Conservation (phyloP, 2,113 vertebrate species). For the Salvator merianae region DNA sequence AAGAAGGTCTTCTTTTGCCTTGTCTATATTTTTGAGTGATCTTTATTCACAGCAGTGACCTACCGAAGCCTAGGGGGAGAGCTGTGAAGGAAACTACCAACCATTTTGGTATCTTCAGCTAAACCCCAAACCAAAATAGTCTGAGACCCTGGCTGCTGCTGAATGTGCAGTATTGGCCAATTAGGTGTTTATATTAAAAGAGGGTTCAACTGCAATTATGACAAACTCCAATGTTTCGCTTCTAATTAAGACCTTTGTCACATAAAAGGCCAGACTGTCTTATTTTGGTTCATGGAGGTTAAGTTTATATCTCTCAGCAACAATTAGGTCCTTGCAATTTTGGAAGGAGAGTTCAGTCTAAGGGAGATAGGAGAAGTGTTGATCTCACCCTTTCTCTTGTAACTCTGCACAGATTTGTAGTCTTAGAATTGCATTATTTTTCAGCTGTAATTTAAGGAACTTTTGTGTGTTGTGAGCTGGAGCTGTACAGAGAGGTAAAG, state of each 20-base stretch:
- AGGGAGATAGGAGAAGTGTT: not conserved
- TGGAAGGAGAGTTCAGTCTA: not conserved
- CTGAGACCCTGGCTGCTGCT: not conserved
- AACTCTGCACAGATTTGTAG: not conserved
- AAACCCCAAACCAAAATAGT: not conserved
- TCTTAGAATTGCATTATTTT: not conserved
- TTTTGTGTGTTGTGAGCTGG: not conserved
- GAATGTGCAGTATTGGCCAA: slow-evolving; percentile 5
- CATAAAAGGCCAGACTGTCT: accelerated
- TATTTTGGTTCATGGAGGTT: accelerated
- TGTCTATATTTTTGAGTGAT: slow-evolving; percentile 21
- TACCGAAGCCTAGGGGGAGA: slow-evolving; percentile 17
- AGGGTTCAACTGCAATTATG: not conserved
- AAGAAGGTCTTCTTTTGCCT: slow-evolving; percentile 20
- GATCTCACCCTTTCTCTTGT: not conserved
- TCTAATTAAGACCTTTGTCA: slow-evolving; percentile 23
- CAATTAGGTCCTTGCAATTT: not conserved
- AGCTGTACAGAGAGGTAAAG: not conserved
- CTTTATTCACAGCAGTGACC: slow-evolving; percentile 16
- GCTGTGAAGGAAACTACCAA: not conserved
- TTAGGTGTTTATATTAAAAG: slow-evolving; percentile 1
- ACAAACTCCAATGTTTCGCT: not conserved
- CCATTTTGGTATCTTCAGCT: slow-evolving; percentile 3
- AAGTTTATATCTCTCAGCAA: not conserved
- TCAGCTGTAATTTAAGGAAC: not conserved